phyloP scores from a whole-genome alignment of 2,113 vertebrate species.

The Hippocampus mohnikei region DNA sequence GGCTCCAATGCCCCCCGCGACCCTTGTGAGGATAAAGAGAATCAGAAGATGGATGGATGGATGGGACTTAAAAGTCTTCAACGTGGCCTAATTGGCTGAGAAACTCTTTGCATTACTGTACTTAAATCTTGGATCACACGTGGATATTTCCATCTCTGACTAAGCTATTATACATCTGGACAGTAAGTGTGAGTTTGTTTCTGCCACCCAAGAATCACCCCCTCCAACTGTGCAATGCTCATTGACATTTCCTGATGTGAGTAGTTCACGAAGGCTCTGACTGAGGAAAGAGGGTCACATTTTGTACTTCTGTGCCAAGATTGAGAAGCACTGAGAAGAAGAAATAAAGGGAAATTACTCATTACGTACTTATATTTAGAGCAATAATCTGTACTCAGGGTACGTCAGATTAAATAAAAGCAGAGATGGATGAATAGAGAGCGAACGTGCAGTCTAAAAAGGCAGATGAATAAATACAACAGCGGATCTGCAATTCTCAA shows the following conservation, averaged over 20 bases:
- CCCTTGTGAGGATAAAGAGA: no score
- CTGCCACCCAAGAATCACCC: conserved; percentile 30
- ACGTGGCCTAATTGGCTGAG: not conserved
- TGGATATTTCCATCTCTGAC: conserved; percentile 2
- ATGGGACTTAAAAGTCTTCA: not conserved
- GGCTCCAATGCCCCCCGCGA: no score
- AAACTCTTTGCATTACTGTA: not conserved
- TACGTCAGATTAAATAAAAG: conserved; percentile 39
- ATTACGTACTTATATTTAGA: conserved; percentile 36
- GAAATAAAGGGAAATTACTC: conserved; percentile 43
- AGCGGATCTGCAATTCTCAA: conserved; percentile 47
- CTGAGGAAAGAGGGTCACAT: conserved; percentile 65
- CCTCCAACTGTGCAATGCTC: conserved; percentile 43
- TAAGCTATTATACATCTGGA: conserved; percentile 17
- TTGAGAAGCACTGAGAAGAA: conserved; percentile 64
- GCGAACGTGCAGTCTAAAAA: conserved; percentile 28
- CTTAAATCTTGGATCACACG: conserved; percentile 11
- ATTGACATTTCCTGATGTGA: conserved; percentile 69
- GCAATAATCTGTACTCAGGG: conserved; percentile 37
- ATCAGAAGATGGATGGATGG: no score
- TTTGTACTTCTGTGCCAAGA: conserved; percentile 51
- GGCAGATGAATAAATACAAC: conserved; percentile 44
- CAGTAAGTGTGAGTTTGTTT: conserved; percentile 9
- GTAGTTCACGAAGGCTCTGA: conserved; percentile 52
- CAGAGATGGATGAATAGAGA: conserved; percentile 15